Base-by-base conservation (phyloP, 2,113 vertebrate species). In the Pomatostomus ruficeps region DNA sequence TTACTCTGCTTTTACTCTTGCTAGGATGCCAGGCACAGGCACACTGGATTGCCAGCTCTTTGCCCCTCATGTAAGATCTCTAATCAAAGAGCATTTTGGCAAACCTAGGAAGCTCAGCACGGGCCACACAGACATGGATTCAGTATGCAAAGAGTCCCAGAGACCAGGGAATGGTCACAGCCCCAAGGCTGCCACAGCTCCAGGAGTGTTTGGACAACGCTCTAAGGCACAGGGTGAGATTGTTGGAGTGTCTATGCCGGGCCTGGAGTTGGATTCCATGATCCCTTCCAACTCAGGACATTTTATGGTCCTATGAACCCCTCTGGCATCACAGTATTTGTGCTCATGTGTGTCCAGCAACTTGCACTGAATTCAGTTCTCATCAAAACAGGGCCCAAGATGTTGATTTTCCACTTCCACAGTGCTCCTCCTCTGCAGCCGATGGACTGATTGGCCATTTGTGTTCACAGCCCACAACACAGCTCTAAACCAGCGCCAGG, bases 31-130 rank as follows among this genome's bases (percentile, higher is more conserved):
- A 17, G 40, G 55, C 38, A 29, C 4, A 54, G 36, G n/a, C 31
- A 23, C 0, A 1, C 7, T 23, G 77, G 19, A 23, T 1, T 45
- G 66, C 10, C 40, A 9, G 2, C 17, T 52, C 35, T 42, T 2
- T 40, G 48, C 8, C 48, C 43, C 43, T 58, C 11, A 0, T 49
- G 62, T 40, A 77, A 45, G 7, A 10, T 10, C 52, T 57, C 40
- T 28, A 42, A 75, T 19, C 59, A 45, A 65, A 68, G 0, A 26
- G 24, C 22, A 10, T 35, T 62, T 40, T 35, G 42, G 66, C 38
- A 62, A 55, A 51, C 6, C 22, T 10, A 28, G n/a, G 42, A 48
- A 25, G 36, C 31, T 25, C 29, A 73, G 68, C 26, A 12, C 3
- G 1, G 48, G 48, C 18, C 22, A 46, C 40, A 20, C 21, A 61